These are phyloP conservation scores for Xerus inauris DNA, from an alignment of 2,113 vertebrate species.

Conservation along the genomic window DNA sequence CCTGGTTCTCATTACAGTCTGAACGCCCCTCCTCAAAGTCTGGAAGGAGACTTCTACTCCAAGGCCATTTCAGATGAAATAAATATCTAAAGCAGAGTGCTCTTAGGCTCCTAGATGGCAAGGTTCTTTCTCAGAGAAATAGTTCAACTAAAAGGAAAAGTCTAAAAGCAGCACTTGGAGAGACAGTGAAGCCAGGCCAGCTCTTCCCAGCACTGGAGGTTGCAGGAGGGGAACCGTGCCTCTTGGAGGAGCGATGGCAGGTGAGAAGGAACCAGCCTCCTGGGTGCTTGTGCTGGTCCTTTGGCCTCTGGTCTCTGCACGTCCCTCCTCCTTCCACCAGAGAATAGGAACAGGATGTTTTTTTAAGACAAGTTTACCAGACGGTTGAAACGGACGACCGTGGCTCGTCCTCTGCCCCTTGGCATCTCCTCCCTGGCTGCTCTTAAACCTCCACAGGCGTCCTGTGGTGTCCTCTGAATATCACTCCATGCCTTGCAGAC, in stretches of 20 bases:
- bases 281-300: fast-evolving
- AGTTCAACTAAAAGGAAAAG: neutral
- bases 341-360: neutral
- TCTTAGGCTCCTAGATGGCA: neutral
- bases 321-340: too few relatives aligned
- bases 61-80: neutral
- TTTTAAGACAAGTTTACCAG: neutral
- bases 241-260: fast-evolving
- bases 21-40: neutral
- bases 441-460: neutral
- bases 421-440: neutral
- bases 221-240: too few relatives aligned
- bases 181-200: neutral
- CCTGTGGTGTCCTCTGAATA: neutral
- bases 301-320: fast-evolving
- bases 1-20: neutral
- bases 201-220: neutral
- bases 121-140: neutral
- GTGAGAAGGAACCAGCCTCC: neutral
- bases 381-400: neutral
- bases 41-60: neutral
- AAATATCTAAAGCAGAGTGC: neutral
- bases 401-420: neutral
- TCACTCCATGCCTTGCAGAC: neutral
- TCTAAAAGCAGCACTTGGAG: neutral